These are phyloP conservation scores for Sternotherus odoratus DNA, from an alignment of 2,797 vertebrate genomes.

Conservation along the genomic window DNA sequence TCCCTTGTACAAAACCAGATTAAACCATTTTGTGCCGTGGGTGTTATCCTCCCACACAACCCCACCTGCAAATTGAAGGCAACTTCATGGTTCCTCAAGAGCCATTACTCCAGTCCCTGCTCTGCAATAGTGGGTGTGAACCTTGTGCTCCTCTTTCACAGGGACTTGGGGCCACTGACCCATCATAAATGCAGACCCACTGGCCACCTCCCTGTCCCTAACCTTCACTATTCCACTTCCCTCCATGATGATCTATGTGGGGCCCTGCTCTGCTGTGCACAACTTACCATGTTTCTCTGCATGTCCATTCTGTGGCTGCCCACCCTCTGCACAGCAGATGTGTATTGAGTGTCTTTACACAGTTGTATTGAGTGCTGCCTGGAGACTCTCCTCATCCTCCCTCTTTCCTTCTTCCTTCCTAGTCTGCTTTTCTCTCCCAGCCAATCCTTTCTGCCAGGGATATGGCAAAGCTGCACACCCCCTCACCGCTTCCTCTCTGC, in stretches of 20 bases:
- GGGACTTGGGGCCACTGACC: not conserved
- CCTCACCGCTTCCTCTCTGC: not conserved
- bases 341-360: not conserved
- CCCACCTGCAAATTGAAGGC: not conserved
- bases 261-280: not conserved
- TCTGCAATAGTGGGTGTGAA: not conserved
- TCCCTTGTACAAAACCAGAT: not conserved
- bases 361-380: not conserved
- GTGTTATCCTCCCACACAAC: not conserved
- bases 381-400: not conserved
- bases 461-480: not conserved
- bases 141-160: not conserved
- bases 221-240: not conserved
- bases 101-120: not conserved
- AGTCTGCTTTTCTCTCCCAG: not conserved
- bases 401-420: not conserved
- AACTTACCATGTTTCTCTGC: not conserved
- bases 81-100: not conserved
- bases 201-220: not conserved
- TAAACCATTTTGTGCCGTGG: not conserved
- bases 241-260: not conserved
- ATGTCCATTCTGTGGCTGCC: not conserved
- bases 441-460: not conserved
- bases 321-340: not conserved
- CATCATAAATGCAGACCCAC: not conserved